A percentile compares a stretch with the other conserved stretches of the same genome.
Conservation (phyloP, 1,140 invertebrate genomes). For the Brachionus sp. region DNA sequence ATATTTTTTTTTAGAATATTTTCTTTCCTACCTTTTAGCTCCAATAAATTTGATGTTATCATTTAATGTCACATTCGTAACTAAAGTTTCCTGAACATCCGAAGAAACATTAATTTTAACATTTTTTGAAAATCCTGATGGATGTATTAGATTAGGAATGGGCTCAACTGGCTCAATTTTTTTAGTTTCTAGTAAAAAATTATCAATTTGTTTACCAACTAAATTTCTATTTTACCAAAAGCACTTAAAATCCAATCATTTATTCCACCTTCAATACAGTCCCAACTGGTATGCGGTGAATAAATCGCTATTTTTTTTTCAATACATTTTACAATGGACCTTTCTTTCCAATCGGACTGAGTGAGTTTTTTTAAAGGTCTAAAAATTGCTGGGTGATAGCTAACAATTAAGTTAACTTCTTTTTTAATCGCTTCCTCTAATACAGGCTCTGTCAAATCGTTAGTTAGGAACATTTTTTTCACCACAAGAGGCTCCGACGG, state of each 20-base stretch:
- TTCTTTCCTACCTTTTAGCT: background rate
- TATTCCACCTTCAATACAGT: constrained; percentile 38
- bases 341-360: constrained; percentile 70
- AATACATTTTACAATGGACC: constrained; percentile 74
- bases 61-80: background rate
- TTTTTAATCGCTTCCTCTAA: constrained; percentile 73
- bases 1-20: background rate
- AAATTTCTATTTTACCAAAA: constrained; percentile 2
- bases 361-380: constrained; percentile 73
- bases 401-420: constrained; percentile 72
- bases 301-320: constrained; percentile 82
- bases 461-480: constrained; percentile 75
- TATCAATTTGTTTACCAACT: background rate
- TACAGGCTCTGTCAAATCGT: constrained; percentile 84
- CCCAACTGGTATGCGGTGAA: constrained; percentile 77
- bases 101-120: constrained; percentile 14
- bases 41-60: background rate
- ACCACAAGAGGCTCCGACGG: constrained; percentile 62
- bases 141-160: background rate
- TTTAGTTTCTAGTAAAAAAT: background rate
- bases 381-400: constrained; percentile 94
- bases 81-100: background rate
- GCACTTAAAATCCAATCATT: constrained; percentile 43
- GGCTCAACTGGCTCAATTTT: constrained; percentile 34
- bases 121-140: constrained; percentile 38